Evolutionary conservation across 2,797 vertebrate genomes (phyloP), one percentile per base, ranked within the genome.

Genomic region (Micrastur ruficollis): DNA sequence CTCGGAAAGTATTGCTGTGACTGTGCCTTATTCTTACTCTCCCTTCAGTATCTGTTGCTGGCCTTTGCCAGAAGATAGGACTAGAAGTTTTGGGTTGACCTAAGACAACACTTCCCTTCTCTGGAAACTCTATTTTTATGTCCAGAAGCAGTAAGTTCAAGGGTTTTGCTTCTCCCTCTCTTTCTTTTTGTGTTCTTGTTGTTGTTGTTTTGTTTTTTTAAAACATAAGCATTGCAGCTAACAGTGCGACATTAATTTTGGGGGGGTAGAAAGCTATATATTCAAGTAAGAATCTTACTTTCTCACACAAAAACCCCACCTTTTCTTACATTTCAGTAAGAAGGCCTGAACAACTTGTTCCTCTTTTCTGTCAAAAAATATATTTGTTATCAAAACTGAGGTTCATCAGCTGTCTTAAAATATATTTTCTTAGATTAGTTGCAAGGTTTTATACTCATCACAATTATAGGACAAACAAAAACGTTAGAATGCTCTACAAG

Each of bases 1-100:
- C n/a, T 20, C 1, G 2, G 40, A 29, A 55, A 31, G 18, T 9
- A 70, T 9, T 1, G 0, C n/a, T 29, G 26, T 13, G 17, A 5
- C 9, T 61, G 16, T 42, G 42, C n/a, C 56, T 32, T 74, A 8
- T 25, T 52, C 76, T 58, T 38, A 62, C 27, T 44, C 62, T 44
- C 55, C 32, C 23, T 62, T 12, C 36, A 52, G 36, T 38, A 63
- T 12, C 42, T 38, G 56, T 7, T 50, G 29, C 21, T 53, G 18
- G 59, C 18, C 32, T 40, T 49, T 72, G 25, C 47, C 34, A 56
- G 42, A 56, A 67, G 23, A 25, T 3, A 50, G 27, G 9, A 52
- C 68, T 22, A 44, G 5, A 75, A 66, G 21, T 32, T 66, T 44
- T 21, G 47, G 9, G 12, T 31, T 61, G 52, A 71, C 32, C n/a